Percentiles rank a stretch among this genome's conserved stretches.
Evolutionary conservation across 2,113 vertebrate genomes (phyloP).

Genomic region (Cichladusa arquata): DNA sequence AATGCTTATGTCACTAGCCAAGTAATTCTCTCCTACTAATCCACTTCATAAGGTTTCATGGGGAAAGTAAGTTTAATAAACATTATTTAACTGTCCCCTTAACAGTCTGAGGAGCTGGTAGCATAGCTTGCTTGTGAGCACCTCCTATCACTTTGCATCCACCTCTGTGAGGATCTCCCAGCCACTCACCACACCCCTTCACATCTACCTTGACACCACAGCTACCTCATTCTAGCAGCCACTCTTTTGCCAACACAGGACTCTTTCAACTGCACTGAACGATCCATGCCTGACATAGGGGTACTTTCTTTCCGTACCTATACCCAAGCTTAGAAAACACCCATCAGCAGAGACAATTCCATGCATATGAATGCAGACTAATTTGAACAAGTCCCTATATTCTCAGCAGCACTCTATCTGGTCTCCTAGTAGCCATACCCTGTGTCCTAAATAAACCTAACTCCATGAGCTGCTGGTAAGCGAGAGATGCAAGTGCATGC

Average conservation of each 20-base stretch:
- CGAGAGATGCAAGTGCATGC: fast-evolving
- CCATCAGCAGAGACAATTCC: background rate
- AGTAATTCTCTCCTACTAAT: background rate
- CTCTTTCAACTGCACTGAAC: fast-evolving
- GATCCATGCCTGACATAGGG: fast-evolving
- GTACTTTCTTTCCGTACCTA: background rate
- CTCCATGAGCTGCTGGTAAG: background rate
- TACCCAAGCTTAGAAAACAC: background rate
- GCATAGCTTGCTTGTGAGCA: fast-evolving
- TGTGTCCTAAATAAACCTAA: background rate
- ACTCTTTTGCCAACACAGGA: background rate
- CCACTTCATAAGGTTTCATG: background rate
- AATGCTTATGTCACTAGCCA: background rate
- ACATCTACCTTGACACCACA: fast-evolving
- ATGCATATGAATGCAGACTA: background rate
- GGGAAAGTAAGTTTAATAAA: background rate
- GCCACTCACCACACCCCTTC: fast-evolving
- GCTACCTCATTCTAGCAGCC: background rate
- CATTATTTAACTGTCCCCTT: background rate
- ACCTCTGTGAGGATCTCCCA: background rate
- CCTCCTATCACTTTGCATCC: fast-evolving
- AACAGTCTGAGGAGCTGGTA: background rate
- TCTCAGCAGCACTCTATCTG: background rate
- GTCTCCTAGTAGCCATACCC: background rate
- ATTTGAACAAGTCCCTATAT: background rate